Conservation (phyloP, 2,113 vertebrate species). For the Otolemur garnettii region DNA sequence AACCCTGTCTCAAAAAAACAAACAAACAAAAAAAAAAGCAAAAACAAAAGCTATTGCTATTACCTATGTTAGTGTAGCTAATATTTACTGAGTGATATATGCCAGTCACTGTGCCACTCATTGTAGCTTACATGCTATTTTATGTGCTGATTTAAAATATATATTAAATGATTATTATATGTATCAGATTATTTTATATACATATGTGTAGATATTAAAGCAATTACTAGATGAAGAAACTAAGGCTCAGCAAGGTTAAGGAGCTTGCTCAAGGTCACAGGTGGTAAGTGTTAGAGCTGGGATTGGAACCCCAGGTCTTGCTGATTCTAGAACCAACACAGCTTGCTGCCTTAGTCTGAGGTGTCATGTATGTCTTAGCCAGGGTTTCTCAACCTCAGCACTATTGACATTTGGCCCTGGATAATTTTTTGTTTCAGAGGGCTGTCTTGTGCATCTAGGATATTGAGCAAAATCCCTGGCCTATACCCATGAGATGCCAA, state of each 20-base stretch:
- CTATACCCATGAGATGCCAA: not conserved
- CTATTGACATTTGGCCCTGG: not conserved
- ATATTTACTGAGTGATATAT: not conserved
- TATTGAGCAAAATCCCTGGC: not conserved
- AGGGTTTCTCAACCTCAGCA: not conserved
- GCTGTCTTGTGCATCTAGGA: not conserved
- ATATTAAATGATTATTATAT: not conserved
- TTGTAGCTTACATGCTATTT: not conserved
- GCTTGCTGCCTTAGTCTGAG: not conserved
- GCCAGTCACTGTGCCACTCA: not conserved
- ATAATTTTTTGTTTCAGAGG: not conserved
- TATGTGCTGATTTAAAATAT: not conserved
- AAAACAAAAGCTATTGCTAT: not conserved
- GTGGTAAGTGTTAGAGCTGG: not conserved
- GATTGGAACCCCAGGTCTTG: not conserved
- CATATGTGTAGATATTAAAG: not conserved
- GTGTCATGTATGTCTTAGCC: not conserved
- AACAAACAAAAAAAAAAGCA: too few relatives aligned
- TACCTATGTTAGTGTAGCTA: not conserved
- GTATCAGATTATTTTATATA: not conserved
- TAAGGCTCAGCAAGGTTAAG: not conserved
- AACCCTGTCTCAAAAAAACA: too few relatives aligned
- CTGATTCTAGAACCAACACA: not conserved
- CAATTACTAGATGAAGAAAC: slow-evolving; percentile 41
- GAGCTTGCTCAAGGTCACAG: not conserved